These are phyloP conservation scores for Megalops cyprinoides DNA, from an alignment of 2,797 vertebrate species.

Conservation along the genomic window DNA sequence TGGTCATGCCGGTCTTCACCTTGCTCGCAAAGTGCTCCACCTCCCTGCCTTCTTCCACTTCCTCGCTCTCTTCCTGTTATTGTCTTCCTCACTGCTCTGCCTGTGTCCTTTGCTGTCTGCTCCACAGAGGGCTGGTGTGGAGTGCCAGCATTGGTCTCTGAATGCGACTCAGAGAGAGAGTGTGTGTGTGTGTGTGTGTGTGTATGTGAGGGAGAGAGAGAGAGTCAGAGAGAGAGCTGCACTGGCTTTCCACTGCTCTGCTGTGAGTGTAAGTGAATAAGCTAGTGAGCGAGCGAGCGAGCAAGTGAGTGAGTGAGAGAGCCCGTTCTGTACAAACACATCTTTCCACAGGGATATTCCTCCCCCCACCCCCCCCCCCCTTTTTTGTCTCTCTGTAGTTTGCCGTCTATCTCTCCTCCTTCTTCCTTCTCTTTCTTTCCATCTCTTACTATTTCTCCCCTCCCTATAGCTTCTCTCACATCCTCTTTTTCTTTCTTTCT, in stretches of 20 bases:
- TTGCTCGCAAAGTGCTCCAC: neutral
- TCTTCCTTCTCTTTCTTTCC: neutral
- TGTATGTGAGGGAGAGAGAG: neutral
- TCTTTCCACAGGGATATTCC: conserved; percentile 22
- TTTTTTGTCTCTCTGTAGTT: neutral
- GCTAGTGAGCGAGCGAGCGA: neutral
- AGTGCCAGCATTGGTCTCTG: neutral
- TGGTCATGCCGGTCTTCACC: neutral
- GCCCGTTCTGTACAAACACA: neutral
- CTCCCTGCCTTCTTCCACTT: neutral
- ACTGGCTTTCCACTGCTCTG: conserved; percentile 34
- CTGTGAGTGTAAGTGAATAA: neutral
- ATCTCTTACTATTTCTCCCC: conserved; percentile 37
- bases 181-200: conserved; percentile 52
- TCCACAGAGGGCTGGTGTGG: neutral
- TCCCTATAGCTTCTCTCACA: conserved; percentile 17
- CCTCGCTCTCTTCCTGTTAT: neutral
- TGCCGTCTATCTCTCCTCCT: conserved; percentile 38
- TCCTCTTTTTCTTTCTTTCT: conserved; percentile 26
- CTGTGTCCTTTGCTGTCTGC: conserved; percentile 11
- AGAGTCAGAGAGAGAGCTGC: conserved; percentile 1
- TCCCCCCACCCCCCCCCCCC: neutral
- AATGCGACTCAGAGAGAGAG: conserved; percentile 51
- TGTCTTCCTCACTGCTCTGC: neutral
- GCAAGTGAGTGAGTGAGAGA: neutral